Conservation (phyloP, 2,113 vertebrate species). For the Phoxinus phoxinus region DNA sequence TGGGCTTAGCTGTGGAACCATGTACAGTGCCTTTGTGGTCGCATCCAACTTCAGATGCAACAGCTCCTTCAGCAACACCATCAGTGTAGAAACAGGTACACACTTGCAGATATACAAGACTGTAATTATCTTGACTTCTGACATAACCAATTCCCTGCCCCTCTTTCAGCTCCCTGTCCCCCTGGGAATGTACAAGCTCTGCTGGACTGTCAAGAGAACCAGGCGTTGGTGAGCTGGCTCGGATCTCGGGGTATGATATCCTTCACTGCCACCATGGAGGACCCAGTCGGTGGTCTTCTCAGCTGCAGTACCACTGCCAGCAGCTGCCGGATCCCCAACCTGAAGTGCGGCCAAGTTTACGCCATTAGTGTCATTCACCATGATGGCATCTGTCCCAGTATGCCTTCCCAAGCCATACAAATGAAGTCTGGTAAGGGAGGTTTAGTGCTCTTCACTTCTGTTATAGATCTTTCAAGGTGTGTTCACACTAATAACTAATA, state of each 20-base stretch:
- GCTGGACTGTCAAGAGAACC: slow-evolving; percentile 71
- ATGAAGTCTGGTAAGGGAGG: slow-evolving; percentile 72
- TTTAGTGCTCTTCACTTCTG: background rate
- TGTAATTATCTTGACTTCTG: background rate
- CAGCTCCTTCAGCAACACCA: slow-evolving; percentile 69
- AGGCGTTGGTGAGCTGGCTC: slow-evolving; percentile 72
- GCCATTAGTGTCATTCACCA: slow-evolving; percentile 63
- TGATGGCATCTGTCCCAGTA: slow-evolving; percentile 67
- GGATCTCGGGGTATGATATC: slow-evolving; percentile 53
- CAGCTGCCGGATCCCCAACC: slow-evolving; percentile 66
- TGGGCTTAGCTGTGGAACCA: slow-evolving; percentile 72
- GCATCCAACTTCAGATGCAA: slow-evolving; percentile 75
- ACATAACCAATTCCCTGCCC: background rate
- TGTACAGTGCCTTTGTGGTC: slow-evolving; percentile 66
- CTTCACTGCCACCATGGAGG: slow-evolving; percentile 69
- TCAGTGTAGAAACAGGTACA: slow-evolving; percentile 76
- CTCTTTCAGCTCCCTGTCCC: slow-evolving; percentile 71
- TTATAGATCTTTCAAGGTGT: background rate
- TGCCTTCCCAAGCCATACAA: slow-evolving; percentile 62
- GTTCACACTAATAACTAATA: background rate
- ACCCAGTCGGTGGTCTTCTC: slow-evolving; percentile 60
- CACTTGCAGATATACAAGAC: background rate
- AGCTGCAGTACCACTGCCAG: slow-evolving; percentile 70
- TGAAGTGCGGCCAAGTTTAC: slow-evolving; percentile 71
- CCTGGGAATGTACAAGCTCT: slow-evolving; percentile 60